Evolutionary conservation across 2,888 invertebrate genomes (phyloP), one percentile per base, ranked within the genome.

Genomic region (Temnothorax rugatulus): DNA sequence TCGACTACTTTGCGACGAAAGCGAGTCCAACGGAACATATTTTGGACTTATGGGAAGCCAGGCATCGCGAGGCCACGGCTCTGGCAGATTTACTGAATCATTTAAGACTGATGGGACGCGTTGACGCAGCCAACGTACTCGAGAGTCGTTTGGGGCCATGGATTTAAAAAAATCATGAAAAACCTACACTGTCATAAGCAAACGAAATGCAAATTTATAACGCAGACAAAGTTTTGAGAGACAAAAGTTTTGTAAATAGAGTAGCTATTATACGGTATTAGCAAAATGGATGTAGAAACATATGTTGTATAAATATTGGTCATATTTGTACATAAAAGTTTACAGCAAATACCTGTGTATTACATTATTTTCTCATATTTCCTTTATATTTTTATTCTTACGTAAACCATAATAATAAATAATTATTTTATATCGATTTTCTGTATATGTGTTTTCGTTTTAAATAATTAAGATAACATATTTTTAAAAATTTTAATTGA

Each of bases 1-100:
- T 98, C 91, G 98, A 98, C 94, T 99, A 98, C 95, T 99, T 99
- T 95, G 98, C 99, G 63, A 98, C 98, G 75, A 99, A 99, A 93
- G 97, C 98, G 83, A 99, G 98, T 87, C 99, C 99, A 5, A 98
- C 99, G 52, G 99, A 99, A 94, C 98, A 98, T 94, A 98, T 99
- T 91, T 96, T 99, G 92, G 98, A 98, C 95, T 95, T 99, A 91
- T 99, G 99, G 99, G 98, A 99, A 95, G 98, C 98, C 86, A 96
- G 98, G 88, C 97, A 98, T 95, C 96, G 97, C 88, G 97, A 97
- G 92, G 96, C 97, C 82, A 97, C 97, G 90, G 97, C 98, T 93
- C 95, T 98, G 88, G 97, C 97, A 77, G 97, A 97, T 95, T 96
- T 98, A 89, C 96, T 97, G 93, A 97, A 97, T 94, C 97, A 98